These are phyloP conservation scores for Hemaris fuciformis DNA, from an alignment of 2,888 invertebrate genomes.

Conservation along the genomic window DNA sequence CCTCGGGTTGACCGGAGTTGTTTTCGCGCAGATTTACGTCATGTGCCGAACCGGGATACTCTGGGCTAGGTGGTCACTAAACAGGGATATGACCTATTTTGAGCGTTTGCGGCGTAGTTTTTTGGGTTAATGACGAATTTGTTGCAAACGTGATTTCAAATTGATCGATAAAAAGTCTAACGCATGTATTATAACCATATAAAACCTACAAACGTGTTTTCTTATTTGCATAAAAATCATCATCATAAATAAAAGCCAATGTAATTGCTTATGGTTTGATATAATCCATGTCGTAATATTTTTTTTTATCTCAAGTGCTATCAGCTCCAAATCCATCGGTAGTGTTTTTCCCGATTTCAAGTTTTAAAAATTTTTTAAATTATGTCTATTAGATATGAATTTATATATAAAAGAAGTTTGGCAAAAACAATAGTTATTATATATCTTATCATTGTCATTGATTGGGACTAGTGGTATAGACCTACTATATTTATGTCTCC, in stretches of 20 bases:
- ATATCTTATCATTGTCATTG: no score
- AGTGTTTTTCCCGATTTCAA: background rate
- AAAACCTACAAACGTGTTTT: background rate
- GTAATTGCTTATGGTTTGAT: background rate
- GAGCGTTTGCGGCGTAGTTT: slow-evolving; percentile 39
- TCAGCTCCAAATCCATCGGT: background rate
- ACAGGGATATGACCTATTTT: slow-evolving; percentile 76
- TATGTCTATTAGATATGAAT: no score
- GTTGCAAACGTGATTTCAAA: slow-evolving; percentile 28
- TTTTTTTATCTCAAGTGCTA: background rate
- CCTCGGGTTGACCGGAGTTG: slow-evolving; percentile 25
- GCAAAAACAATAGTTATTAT: no score
- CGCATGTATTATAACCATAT: background rate
- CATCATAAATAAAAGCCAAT: no score
- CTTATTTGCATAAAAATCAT: background rate
- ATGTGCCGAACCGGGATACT: slow-evolving; percentile 39
- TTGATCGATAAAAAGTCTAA: background rate
- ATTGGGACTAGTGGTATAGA: no score
- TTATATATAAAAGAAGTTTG: no score
- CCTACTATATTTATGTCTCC: no score
- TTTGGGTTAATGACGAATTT: slow-evolving; percentile 36
- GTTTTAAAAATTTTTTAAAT: no score
- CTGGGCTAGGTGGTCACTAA: slow-evolving; percentile 56
- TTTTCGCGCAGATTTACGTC: slow-evolving; percentile 65
- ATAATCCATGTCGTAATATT: background rate